Evolutionary conservation across 2,797 vertebrate genomes (phyloP), one percentile per base, ranked within the genome.

Genomic region (Sardinella longiceps): DNA sequence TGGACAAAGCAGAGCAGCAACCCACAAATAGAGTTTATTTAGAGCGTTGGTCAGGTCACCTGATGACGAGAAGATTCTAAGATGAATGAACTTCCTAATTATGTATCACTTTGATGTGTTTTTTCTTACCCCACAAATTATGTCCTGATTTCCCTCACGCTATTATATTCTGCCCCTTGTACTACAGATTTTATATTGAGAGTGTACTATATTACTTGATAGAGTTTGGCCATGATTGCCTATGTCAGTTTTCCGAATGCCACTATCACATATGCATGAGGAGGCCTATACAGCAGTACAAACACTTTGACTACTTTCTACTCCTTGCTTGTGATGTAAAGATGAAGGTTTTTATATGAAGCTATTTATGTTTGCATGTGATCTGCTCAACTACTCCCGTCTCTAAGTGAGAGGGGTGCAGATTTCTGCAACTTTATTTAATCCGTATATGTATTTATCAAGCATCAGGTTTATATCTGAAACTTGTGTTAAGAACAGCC

Each of bases 401-500:
- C 63, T 70, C 28, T 37, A 9, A 12, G 46, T 48, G n/a, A 0
- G 37, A 37, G 66, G 66, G 20, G 18, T 18, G 70, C 15, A 1
- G 33, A 77, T 77, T 43, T 77, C 70, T 77, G 70, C 70, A 43
- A 23, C 37, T 33, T 18, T 77, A 77, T 77, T 77, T 77, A 74
- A 74, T 39, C 66, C 33, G n/a, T n/a, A 15, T 23, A 43, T 20
- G 70, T 77, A 77, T 77, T 77, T 77, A 77, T 77, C 15, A 43
- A 43, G 70, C 33, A 23, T 77, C 70, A 77, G 70, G 70, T 77
- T 77, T 23, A 39, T 23, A 43, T 37, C 70, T 39, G 37, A 39
- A 23, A 77, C 70, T 77, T 77, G 70, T 77, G 70, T 77, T 7
- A 43, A 77, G 37, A 77, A 77, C 70, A 77, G 70, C 66, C 37